Evolutionary conservation across 2,888 invertebrate genomes (phyloP).

Genomic region (Eupithecia subumbrata): DNA sequence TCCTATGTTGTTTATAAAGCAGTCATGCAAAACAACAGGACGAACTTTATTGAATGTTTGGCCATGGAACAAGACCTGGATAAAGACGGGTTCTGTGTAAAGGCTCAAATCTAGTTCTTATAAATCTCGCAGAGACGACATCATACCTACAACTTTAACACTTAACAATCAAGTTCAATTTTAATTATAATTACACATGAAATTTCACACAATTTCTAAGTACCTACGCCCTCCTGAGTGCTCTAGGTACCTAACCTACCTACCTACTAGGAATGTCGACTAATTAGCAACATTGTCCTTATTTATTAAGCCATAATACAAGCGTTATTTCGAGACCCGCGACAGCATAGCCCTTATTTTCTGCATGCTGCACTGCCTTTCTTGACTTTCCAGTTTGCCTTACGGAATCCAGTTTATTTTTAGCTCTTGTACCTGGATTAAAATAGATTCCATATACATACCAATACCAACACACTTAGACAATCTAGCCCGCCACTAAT

Average conservation of each 20-base stretch:
- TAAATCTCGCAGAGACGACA: neutral
- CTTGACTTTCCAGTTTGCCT: slow-evolving; percentile 47
- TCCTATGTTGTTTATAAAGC: too few relatives aligned
- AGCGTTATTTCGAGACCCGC: neutral
- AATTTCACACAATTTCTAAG: neutral
- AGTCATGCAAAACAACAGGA: neutral
- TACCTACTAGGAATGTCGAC: neutral
- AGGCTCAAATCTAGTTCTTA: neutral
- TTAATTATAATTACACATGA: neutral
- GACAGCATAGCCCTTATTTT: slow-evolving; percentile 16
- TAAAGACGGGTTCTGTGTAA: neutral
- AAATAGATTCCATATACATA: slow-evolving; percentile 36
- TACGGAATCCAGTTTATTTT: slow-evolving; percentile 54
- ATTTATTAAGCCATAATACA: neutral
- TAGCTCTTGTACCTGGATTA: slow-evolving; percentile 41
- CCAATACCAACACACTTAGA: neutral
- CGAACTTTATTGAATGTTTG: neutral
- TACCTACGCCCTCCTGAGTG: neutral
- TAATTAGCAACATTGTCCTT: neutral
- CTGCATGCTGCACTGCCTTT: slow-evolving; percentile 29
- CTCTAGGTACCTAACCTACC: too few relatives aligned
- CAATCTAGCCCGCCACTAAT: neutral
- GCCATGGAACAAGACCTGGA: neutral
- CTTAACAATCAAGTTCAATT: neutral
- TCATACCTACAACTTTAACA: neutral